These are phyloP conservation scores for Danio jaintianensis DNA, from an alignment of 2,797 vertebrate species.

Conservation along the genomic window DNA sequence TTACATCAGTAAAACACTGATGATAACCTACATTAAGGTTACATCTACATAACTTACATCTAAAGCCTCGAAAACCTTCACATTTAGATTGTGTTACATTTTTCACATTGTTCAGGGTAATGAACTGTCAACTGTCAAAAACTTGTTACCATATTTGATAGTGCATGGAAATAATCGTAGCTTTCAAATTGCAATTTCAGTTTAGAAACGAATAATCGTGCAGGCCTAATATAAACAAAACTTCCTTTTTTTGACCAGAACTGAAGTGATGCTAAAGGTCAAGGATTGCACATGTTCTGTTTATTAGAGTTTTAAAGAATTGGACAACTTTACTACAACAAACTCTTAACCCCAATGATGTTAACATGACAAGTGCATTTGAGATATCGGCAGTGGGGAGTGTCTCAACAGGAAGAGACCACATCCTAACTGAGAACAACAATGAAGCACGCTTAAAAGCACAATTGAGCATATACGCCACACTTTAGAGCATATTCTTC, in stretches of 20 bases:
- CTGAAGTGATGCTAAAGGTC: background rate
- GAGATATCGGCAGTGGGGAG: background rate
- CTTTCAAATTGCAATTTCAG: too few relatives aligned
- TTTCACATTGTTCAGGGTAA: too few relatives aligned
- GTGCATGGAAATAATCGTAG: too few relatives aligned
- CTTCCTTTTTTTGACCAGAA: background rate
- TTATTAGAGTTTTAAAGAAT: background rate
- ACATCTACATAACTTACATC: too few relatives aligned
- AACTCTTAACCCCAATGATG: background rate
- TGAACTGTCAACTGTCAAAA: too few relatives aligned
- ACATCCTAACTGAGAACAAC: conserved; percentile 16
- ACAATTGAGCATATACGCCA: background rate
- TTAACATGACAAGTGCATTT: background rate
- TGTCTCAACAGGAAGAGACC: conserved; percentile 53
- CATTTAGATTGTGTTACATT: too few relatives aligned
- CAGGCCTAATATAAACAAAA: too few relatives aligned
- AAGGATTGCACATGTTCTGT: background rate
- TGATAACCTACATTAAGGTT: too few relatives aligned
- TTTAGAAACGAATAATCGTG: too few relatives aligned
- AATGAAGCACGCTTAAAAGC: background rate
- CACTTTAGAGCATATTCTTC: background rate
- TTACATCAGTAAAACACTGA: too few relatives aligned
- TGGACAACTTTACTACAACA: background rate
- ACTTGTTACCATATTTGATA: too few relatives aligned
- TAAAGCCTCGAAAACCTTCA: too few relatives aligned